Percentiles rank a stretch among this genome's conserved stretches.
Conservation (phyloP, 2,888 invertebrate species). For the Gerris lacustris region DNA sequence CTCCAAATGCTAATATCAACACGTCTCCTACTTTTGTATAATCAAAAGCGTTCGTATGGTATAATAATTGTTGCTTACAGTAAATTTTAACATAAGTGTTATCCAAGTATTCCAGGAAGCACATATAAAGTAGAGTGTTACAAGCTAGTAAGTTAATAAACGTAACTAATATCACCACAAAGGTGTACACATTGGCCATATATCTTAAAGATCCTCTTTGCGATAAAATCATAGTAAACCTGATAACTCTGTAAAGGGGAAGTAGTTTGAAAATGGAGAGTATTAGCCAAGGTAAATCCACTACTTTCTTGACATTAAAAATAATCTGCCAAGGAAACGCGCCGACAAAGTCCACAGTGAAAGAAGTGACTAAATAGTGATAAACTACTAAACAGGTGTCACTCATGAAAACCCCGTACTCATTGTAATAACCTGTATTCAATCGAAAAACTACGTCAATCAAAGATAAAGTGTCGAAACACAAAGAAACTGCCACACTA, state of each 20-base stretch:
- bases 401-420: background rate
- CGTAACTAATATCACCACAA: background rate
- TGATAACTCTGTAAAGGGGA: background rate
- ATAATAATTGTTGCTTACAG: background rate
- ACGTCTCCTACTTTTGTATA: background rate
- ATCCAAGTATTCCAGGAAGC: background rate
- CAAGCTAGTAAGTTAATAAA: background rate
- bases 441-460: slow-evolving; percentile 8
- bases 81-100: background rate
- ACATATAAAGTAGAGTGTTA: background rate
- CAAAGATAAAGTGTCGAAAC: slow-evolving; percentile 3
- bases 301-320: background rate
- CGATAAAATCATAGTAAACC: background rate
- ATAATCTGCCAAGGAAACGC: background rate
- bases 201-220: background rate
- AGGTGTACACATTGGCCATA: background rate
- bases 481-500: background rate
- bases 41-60: background rate
- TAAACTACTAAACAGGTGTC: background rate
- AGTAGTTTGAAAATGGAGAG: slow-evolving; percentile 3
- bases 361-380: background rate
- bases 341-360: background rate
- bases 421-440: slow-evolving; percentile 4
- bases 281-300: background rate
- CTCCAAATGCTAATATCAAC: background rate